Base-by-base conservation (phyloP, 2,797 vertebrate genomes). In the Dryobates pubescens region DNA sequence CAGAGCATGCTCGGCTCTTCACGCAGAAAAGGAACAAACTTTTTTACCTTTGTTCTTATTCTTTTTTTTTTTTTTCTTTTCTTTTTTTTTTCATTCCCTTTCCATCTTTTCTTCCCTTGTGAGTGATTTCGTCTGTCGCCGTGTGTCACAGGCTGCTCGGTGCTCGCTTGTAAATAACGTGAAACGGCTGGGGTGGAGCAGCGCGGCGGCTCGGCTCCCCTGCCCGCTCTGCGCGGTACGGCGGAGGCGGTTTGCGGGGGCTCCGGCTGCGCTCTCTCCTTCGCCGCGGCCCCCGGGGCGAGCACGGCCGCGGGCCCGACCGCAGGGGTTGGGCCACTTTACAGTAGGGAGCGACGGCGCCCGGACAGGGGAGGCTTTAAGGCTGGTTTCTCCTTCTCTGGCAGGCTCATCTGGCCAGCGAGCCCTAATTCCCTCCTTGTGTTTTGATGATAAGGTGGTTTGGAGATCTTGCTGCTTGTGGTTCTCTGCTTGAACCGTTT, bases 11-110 rank as follows among this genome's bases (percentile, higher is more conserved):
- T 27, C 32, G 32, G 38, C 64, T 29, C 16, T 30, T 53, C 43
- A 2, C 15, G 57, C 34, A 32, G 57, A 67, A 71, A n/a, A 4
- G 18, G 41, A 36, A 29, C 9, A 5, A 79, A 72, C 47, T 89
- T 57, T 13, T 26, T 29, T 29, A 3, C 14, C 27, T 54, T 19
- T n/a, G 5, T 34, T 6, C 6, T 16, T 41, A 41, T 41, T 15
- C 41, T 34, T 30, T 5, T 17, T 5, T 3, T 5, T 13, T 7
- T 4, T 18, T 3, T 6, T 4, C 5, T 6, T 13, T 15, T 8
- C n/a, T n/a, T 4, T 18, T 3, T n/a, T n/a, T n/a, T n/a, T n/a
- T n/a, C n/a, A n/a, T n/a, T 5, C 4, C 6, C 4, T 13, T 10
- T 10, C 1, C 3, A 2, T 14, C 10, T 4, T 11, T 24, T 36